phyloP scores from a whole-genome alignment of 2,888 invertebrate genomes.

The Hololepta plana region DNA sequence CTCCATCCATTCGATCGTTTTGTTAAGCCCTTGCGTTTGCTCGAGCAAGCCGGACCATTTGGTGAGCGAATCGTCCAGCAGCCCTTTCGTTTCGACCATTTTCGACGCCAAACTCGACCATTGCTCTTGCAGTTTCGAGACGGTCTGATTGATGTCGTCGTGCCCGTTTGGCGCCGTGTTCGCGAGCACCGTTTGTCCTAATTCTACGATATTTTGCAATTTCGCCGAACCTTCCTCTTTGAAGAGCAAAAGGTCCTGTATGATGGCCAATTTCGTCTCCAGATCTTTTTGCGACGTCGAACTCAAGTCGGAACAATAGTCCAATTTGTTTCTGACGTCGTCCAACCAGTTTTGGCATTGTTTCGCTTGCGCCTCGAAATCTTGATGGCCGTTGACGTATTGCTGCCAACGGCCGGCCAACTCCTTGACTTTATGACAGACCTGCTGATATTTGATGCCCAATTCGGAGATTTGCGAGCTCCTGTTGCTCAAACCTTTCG shows the following conservation, averaged over 20 bases:
- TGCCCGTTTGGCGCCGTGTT: constrained; percentile 84
- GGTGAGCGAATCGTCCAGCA: constrained; percentile 73
- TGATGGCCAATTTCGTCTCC: constrained; percentile 65
- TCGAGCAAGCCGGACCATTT: constrained; percentile 84
- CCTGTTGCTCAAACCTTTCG: constrained; percentile 56
- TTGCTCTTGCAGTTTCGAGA: constrained; percentile 70
- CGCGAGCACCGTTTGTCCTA: constrained; percentile 77
- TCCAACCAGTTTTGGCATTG: constrained; percentile 74
- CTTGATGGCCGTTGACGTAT: constrained; percentile 73
- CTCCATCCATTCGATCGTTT: constrained; percentile 64
- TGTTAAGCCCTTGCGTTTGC: constrained; percentile 70
- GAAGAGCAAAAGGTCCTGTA: constrained; percentile 71
- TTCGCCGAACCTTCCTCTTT: constrained; percentile 87
- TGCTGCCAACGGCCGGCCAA: constrained; percentile 82
- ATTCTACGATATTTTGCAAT: constrained; percentile 74
- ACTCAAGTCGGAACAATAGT: constrained; percentile 68
- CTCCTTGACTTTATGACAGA: constrained; percentile 82
- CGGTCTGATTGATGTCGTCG: constrained; percentile 63
- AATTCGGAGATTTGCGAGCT: constrained; percentile 75
- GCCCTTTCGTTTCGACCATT: constrained; percentile 79
- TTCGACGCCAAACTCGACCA: constrained; percentile 77
- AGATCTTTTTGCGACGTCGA: constrained; percentile 71
- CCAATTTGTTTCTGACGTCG: constrained; percentile 64
- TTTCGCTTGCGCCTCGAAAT: constrained; percentile 62
- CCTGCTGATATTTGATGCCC: constrained; percentile 80